Base-by-base conservation (phyloP, 92 coral and sea anemone genomes). In the Ricordea florida region DNA sequence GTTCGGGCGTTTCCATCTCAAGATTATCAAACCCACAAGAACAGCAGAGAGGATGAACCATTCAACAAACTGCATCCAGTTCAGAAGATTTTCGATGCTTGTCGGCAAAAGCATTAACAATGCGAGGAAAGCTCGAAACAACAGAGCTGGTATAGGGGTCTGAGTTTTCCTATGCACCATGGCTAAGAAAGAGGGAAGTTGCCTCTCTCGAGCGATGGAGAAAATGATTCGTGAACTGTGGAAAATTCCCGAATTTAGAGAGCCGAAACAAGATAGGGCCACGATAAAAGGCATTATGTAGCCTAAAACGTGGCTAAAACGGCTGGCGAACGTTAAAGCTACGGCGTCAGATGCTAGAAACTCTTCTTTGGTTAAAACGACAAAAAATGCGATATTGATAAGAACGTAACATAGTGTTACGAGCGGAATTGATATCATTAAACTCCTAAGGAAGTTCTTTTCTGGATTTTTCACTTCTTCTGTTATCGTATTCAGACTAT, bases 191-290 rank as follows among this genome's bases (percentile, higher is more conserved):
- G 71, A 43, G 3, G 96, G 96, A 69, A 90, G 80, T 49, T 90
- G 96, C 6, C 86, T 85, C 21, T 90, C 89, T 22, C 80, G 74
- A 16, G 92, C 96, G 10, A 90, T 85, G 2, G 96, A 87, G 35
- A 91, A 90, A 9, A 90, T 85, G 24, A 78, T 76, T 44, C 87
- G 78, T 50, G 85, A 84, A 29, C 75, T 82, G 31, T 84, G 78
- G 44, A 90, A 90, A 27, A 90, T 69, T 5, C 89, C 69, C 16
- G 78, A 76, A 75, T 90, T 90, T 0, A 91, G 93, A 1, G 96
- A 89, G 6, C 96, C 96, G 56, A 82, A 82, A 42, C 96, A 90
- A 1, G 96, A 90, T 26, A 91, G 74, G 26, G 96, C 87, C 13
- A 90, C 89, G 10, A 90, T 71, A 9, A 87, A 37, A 1, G 96